These are phyloP conservation scores for Pyrrhura leucotis DNA, from an alignment of 2,797 vertebrate species.

Conservation along the genomic window DNA sequence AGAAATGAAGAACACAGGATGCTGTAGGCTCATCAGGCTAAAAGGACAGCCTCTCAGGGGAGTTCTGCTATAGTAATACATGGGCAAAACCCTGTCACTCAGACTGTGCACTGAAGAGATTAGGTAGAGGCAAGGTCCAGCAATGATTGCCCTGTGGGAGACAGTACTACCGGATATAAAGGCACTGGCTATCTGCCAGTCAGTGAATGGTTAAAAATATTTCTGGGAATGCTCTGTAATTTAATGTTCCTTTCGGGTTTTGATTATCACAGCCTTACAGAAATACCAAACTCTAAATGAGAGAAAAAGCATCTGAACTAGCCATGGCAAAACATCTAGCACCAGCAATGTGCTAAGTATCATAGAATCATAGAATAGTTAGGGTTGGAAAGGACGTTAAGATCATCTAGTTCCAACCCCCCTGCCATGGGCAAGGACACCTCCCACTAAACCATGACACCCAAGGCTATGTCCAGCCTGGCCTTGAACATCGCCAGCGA, in stretches of 20 bases:
- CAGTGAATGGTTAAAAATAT: neutral
- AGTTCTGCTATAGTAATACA: neutral
- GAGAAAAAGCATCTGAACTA: neutral
- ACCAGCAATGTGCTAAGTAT: neutral
- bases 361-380: too few relatives aligned
- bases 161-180: neutral
- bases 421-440: too few relatives aligned
- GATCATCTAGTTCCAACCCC: too few relatives aligned
- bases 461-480: too few relatives aligned
- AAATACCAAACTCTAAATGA: neutral
- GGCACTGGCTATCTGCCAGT: neutral
- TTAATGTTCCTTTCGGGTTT: neutral
- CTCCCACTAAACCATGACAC: too few relatives aligned
- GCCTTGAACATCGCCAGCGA: too few relatives aligned
- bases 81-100: neutral
- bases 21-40: neutral
- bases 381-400: too few relatives aligned
- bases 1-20: neutral
- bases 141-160: neutral
- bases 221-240: neutral
- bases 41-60: accelerated
- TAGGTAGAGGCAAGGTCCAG: neutral
- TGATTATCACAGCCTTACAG: neutral
- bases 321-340: neutral
- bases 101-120: neutral